phyloP scores from a whole-genome alignment of 2,888 invertebrate genomes.

The Hermaeophaga mercurialis region DNA sequence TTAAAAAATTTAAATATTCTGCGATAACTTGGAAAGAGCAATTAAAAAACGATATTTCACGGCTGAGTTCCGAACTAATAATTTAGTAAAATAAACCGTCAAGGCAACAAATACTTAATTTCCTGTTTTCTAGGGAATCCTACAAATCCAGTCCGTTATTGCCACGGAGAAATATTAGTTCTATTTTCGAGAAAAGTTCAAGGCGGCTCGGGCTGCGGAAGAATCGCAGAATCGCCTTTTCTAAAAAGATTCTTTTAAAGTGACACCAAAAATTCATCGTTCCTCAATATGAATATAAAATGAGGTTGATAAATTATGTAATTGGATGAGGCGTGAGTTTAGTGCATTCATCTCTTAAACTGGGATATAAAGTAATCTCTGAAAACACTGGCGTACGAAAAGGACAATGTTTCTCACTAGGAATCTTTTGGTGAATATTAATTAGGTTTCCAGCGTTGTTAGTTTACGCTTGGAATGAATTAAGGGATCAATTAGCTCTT shows the following conservation, averaged over 20 bases:
- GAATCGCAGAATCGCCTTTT: not conserved
- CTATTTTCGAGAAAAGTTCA: slow-evolving; percentile 9
- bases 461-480: not conserved
- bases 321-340: slow-evolving; percentile 8
- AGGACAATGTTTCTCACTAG: not conserved
- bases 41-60: slow-evolving; percentile 11
- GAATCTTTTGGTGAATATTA: not conserved
- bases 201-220: slow-evolving; percentile 3
- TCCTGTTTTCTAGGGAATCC: slow-evolving; percentile 9
- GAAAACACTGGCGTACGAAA: slow-evolving; percentile 7
- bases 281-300: slow-evolving; percentile 14
- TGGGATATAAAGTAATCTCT: slow-evolving; percentile 12
- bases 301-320: slow-evolving; percentile 14
- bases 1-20: not conserved
- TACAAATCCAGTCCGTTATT: slow-evolving; percentile 12
- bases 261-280: slow-evolving; percentile 13
- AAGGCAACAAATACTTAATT: slow-evolving; percentile 14
- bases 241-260: slow-evolving; percentile 9
- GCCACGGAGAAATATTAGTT: slow-evolving; percentile 11
- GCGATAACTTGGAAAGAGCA: slow-evolving; percentile 1
- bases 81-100: slow-evolving; percentile 13
- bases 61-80: slow-evolving; percentile 4
- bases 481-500: not conserved
- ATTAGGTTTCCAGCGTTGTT: not conserved
- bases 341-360: slow-evolving; percentile 12